Percentiles rank a stretch among this genome's conserved stretches.
Evolutionary conservation across 2,797 vertebrate genomes (phyloP).

Genomic region (Sylvilagus floridanus): DNA sequence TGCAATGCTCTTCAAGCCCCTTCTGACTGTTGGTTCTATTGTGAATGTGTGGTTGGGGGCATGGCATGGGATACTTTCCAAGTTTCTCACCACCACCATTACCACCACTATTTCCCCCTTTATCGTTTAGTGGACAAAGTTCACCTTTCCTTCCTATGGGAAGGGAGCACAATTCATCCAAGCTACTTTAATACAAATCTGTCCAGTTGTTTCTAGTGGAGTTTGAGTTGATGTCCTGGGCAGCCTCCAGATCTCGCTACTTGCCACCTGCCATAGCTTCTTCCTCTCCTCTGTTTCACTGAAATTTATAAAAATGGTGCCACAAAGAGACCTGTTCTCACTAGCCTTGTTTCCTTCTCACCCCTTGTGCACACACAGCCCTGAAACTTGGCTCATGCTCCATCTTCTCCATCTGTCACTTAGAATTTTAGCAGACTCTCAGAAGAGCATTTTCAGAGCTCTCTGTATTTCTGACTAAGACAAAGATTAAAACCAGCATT

Average conservation of each 20-base stretch:
- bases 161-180: neutral
- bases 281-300: neutral
- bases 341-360: neutral
- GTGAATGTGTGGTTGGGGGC: neutral
- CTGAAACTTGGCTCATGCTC: neutral
- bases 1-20: neutral
- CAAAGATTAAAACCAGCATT: conserved; percentile 7
- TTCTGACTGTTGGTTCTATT: conserved; percentile 21
- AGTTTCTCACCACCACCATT: neutral
- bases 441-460: conserved; percentile 23
- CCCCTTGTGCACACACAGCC: neutral
- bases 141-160: neutral
- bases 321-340: neutral
- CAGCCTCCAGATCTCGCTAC: neutral
- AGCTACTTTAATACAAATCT: conserved; percentile 23
- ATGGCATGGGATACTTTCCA: neutral
- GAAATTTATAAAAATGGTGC: neutral
- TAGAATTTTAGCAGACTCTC: neutral
- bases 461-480: neutral
- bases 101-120: neutral
- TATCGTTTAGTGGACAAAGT: conserved; percentile 27
- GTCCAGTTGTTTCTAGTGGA: conserved; percentile 27
- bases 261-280: neutral
- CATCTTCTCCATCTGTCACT: conserved; percentile 5
- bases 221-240: conserved; percentile 3